phyloP scores from a whole-genome alignment of 1,140 invertebrate species.

The Drosophila littoralis region DNA sequence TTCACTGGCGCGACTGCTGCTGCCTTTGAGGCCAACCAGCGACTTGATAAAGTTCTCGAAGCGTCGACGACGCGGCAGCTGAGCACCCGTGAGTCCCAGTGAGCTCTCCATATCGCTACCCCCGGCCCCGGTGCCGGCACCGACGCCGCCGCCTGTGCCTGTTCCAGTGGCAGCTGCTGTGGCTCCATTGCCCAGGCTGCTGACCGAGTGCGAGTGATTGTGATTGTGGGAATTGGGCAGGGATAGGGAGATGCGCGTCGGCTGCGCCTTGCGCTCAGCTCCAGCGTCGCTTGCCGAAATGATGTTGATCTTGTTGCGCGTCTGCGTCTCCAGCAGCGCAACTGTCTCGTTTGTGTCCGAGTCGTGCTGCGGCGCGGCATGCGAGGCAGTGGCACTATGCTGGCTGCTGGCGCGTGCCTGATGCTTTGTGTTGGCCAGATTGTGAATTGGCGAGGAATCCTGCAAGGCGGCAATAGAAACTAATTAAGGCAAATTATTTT shows the following conservation, averaged over 20 bases:
- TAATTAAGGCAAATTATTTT: not conserved
- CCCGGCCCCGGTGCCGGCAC: conserved; percentile 17
- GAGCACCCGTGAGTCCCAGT: conserved; percentile 62
- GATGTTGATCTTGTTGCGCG: conserved; percentile 78
- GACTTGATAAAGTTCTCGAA: conserved; percentile 83
- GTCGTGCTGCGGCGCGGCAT: conserved; percentile 60
- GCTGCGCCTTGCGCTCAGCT: conserved; percentile 34
- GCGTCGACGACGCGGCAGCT: conserved; percentile 71
- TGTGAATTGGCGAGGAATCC: conserved; percentile 84
- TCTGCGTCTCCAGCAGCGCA: conserved; percentile 78
- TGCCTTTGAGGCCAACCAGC: conserved; percentile 76
- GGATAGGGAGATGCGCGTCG: conserved; percentile 36
- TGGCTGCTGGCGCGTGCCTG: conserved; percentile 77
- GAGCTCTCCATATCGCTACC: conserved; percentile 61
- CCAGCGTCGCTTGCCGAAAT: conserved; percentile 61
- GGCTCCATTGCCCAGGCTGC: conserved; percentile 31
- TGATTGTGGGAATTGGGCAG: conserved; percentile 29
- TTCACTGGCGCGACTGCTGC: conserved; percentile 30
- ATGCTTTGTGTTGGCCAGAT: conserved; percentile 84
- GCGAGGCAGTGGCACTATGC: conserved; percentile 61
- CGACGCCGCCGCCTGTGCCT: conserved; percentile 17
- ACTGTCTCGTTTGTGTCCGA: conserved; percentile 73
- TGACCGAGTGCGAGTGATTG: conserved; percentile 31
- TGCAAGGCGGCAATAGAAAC: conserved; percentile 21
- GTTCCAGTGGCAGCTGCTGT: conserved; percentile 14